Evolutionary conservation across 2,888 invertebrate genomes (phyloP).

Genomic region (Coelinius sp.): DNA sequence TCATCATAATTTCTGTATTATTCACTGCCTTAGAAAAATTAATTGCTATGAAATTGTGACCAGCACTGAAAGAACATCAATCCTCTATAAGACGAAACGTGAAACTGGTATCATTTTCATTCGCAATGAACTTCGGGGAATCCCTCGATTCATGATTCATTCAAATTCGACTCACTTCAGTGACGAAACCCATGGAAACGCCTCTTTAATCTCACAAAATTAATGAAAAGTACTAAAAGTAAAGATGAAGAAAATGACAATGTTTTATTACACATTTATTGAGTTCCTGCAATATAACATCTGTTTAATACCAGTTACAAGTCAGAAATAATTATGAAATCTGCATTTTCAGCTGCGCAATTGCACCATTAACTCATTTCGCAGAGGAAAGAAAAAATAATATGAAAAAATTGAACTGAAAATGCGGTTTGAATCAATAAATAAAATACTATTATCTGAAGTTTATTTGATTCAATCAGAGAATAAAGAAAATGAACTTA

Average conservation of each 20-base stretch:
- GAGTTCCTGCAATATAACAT: constrained; percentile 38
- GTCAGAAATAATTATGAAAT: constrained; percentile 45
- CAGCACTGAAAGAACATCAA: background rate
- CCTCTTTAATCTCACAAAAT: background rate
- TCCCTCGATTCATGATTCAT: background rate
- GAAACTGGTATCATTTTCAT: background rate
- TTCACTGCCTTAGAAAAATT: background rate
- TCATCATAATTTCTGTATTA: background rate
- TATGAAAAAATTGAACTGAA: constrained; percentile 24
- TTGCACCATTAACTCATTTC: constrained; percentile 32
- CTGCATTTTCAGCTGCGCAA: constrained; percentile 44
- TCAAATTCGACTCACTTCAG: background rate
- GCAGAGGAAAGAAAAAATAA: constrained; percentile 30
- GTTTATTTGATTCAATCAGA: constrained; percentile 1
- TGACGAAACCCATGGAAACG: background rate
- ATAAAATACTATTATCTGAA: constrained; percentile 19
- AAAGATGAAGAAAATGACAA: background rate
- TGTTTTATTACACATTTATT: constrained; percentile 38
- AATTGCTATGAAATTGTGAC: background rate
- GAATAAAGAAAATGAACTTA: constrained; percentile 19
- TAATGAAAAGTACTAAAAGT: background rate
- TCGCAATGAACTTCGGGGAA: background rate
- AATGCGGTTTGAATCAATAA: constrained; percentile 30
- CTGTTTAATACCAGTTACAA: constrained; percentile 43
- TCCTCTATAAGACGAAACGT: background rate